A percentile compares a stretch with the other conserved stretches of the same genome.
These are phyloP conservation scores for Aphidius gifuensis DNA, from an alignment of 1,140 invertebrate species.

Conservation along the genomic window DNA sequence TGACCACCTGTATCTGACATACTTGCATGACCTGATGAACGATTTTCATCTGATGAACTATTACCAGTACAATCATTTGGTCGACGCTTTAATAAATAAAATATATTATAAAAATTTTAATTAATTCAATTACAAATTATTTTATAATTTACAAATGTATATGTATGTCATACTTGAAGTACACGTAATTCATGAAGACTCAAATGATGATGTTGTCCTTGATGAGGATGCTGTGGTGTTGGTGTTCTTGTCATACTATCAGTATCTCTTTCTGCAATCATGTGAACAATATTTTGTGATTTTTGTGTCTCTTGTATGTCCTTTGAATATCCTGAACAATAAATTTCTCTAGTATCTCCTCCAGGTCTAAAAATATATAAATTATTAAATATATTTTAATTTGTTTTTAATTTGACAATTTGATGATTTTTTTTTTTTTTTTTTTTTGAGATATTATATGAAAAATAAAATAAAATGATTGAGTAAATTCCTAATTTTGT, in stretches of 20 bases:
- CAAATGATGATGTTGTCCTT: constrained; percentile 58
- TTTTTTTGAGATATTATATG: background rate
- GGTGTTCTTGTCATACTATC: constrained; percentile 51
- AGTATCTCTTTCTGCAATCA: constrained; percentile 61
- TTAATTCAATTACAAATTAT: constrained; percentile 1
- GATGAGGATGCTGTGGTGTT: constrained; percentile 52
- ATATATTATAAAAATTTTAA: constrained; percentile 19
- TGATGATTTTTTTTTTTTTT: background rate
- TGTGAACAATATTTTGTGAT: constrained; percentile 55
- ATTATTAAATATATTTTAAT: constrained; percentile 23
- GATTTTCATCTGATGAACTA: constrained; percentile 84
- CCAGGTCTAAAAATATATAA: constrained; percentile 37
- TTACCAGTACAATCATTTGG: constrained; percentile 69
- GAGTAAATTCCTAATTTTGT: constrained; percentile 1
- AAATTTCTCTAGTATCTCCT: constrained; percentile 46
- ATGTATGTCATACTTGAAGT: constrained; percentile 58
- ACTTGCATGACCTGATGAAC: constrained; percentile 85
- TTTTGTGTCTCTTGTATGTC: constrained; percentile 46
- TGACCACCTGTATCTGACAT: constrained; percentile 81
- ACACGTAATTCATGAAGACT: constrained; percentile 64
- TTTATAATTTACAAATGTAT: background rate
- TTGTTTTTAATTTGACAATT: constrained; percentile 11
- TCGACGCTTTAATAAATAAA: constrained; percentile 60
- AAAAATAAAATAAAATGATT: no score
- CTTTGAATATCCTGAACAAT: constrained; percentile 49